Evolutionary conservation across 2,797 vertebrate species (phyloP), one percentile per base, ranked within the genome.

Genomic region (Sciurus vulgaris): DNA sequence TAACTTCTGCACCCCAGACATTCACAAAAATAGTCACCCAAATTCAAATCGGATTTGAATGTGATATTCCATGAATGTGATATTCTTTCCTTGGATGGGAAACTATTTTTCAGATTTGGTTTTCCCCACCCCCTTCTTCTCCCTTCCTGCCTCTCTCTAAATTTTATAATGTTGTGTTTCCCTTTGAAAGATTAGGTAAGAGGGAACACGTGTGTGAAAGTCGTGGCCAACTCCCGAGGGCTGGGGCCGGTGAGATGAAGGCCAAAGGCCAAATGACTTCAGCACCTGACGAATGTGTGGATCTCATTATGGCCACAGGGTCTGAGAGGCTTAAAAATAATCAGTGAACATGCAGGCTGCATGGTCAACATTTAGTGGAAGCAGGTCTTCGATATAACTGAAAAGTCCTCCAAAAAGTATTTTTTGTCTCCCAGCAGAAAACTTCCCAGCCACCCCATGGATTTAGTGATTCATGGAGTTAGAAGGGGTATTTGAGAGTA

Each of bases 191-290:
- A 90, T 95, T 47, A 91, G 81, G 97, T 97, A 97, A 97, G 94
- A 96, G 85, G 77, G 94, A 98, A 97, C 96, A 97, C 24, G 94
- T 98, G 97, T 97, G 96, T 96, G 88, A 97, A 97, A 96, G 83
- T 95, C 8, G 5, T 67, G 88, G 92, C 35, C 49, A 49, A 76
- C 47, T 97, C 69, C 86, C 85, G 51, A 69, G 96, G 91, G 94
- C 26, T 38, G 30, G 61, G 82, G 82, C 92, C 54, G 28, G 94
- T 72, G 90, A 96, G 94, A 83, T 61, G 28, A 81, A 94, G 96
- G 96, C 73, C 94, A 96, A 97, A 97, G 95, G 96, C 82, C 96
- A 93, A 94, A 96, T 92, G 95, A 95, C 90, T 97, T 95, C 76
- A 96, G 92, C 90, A 96, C 95, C 95, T 97, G 97, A 97, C 93